Evolutionary conservation across 2,113 vertebrate genomes (phyloP).

Genomic region (Toxotes jaculatrix): DNA sequence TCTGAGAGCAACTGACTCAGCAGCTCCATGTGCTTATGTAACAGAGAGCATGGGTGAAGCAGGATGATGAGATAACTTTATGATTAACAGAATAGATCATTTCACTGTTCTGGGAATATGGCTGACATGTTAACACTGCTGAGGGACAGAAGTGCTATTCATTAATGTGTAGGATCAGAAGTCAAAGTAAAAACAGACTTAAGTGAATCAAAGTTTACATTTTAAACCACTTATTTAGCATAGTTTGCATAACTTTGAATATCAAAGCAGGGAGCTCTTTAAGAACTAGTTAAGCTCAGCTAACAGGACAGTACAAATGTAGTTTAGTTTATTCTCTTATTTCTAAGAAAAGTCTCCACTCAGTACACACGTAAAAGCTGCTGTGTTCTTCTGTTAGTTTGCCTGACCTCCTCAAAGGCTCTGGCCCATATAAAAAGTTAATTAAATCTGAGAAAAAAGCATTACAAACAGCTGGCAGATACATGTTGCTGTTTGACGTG

Average conservation of each 20-base stretch:
- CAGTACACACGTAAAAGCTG: too few species aligned
- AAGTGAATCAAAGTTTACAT: too few species aligned
- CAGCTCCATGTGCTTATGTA: slow-evolving; percentile 61
- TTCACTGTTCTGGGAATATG: background rate
- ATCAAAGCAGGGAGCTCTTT: background rate
- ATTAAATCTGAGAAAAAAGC: background rate
- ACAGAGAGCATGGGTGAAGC: slow-evolving; percentile 30
- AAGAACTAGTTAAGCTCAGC: background rate
- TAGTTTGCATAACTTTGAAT: background rate
- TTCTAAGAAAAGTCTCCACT: background rate
- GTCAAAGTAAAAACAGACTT: background rate
- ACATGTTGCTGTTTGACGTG: background rate
- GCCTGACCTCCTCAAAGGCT: background rate
- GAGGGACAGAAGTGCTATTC: background rate
- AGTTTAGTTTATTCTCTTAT: background rate
- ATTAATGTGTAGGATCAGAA: slow-evolving; percentile 2
- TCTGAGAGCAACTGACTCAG: slow-evolving; percentile 65
- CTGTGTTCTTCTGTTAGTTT: background rate
- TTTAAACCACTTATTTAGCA: background rate
- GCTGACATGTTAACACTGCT: background rate
- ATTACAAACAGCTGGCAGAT: background rate
- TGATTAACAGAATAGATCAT: slow-evolving; percentile 13
- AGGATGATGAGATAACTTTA: slow-evolving; percentile 12
- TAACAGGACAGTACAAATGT: background rate
- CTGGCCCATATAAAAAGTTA: background rate